These are phyloP conservation scores for Micrasema longulum DNA, from an alignment of 1,140 invertebrate species.

Conservation along the genomic window DNA sequence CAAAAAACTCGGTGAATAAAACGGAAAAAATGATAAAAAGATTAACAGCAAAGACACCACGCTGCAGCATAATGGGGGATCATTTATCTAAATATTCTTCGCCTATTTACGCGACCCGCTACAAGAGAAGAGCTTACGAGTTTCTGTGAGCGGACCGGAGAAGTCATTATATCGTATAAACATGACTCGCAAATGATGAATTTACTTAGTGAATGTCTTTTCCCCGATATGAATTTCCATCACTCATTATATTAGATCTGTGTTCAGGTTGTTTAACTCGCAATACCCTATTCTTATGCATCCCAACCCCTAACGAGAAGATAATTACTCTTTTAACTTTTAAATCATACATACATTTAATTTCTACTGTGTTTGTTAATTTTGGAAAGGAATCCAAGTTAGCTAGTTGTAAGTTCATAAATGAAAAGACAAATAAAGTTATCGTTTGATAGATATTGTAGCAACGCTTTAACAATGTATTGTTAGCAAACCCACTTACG, in stretches of 20 bases:
- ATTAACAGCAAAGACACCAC: conserved; percentile 54
- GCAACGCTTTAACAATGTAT: too few species aligned
- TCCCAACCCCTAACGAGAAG: too few species aligned
- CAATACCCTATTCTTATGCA: not conserved
- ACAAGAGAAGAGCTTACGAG: conserved; percentile 43
- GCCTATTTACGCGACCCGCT: conserved; percentile 49
- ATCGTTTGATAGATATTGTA: too few species aligned
- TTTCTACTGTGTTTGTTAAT: too few species aligned
- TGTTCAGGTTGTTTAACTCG: not conserved
- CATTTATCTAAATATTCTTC: conserved; percentile 55
- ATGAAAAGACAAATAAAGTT: too few species aligned
- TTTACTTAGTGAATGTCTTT: conserved; percentile 26
- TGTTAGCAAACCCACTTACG: too few species aligned
- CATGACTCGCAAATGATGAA: conserved; percentile 32
- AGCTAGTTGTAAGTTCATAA: too few species aligned
- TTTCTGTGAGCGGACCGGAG: conserved; percentile 22
- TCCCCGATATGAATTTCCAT: not conserved
- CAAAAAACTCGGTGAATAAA: conserved; percentile 50
- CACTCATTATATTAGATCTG: conserved; percentile 3
- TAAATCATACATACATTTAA: too few species aligned
- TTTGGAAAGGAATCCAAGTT: too few species aligned
- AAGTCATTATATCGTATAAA: conserved; percentile 22
- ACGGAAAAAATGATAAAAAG: conserved; percentile 54
- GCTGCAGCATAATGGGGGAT: conserved; percentile 53
- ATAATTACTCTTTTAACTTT: too few species aligned